These are phyloP conservation scores for Caenorhabditis afra DNA, from an alignment of 2,888 invertebrate genomes.

Conservation along the genomic window DNA sequence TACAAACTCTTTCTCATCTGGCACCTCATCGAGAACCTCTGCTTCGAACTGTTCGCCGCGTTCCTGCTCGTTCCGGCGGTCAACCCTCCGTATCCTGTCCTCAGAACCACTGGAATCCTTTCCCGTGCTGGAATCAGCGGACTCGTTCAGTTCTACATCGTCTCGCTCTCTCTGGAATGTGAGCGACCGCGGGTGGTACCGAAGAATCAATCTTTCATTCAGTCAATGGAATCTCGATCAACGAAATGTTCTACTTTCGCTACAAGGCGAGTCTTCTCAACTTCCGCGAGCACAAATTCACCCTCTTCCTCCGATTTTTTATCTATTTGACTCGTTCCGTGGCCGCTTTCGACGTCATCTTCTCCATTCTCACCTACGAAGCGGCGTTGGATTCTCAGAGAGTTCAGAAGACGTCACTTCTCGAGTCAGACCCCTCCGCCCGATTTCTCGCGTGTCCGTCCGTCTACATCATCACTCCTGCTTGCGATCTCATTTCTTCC, in stretches of 20 bases:
- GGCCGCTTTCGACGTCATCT: neutral
- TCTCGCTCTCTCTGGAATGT: constrained; percentile 13
- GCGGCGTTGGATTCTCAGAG: neutral
- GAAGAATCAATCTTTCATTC: neutral
- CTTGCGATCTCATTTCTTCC: constrained; percentile 8
- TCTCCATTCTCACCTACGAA: neutral
- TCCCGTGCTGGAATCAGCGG: constrained; percentile 4
- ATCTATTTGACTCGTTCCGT: constrained; percentile 1
- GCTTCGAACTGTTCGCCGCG: constrained; percentile 17
- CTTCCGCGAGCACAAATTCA: constrained; percentile 6
- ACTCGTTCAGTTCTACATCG: constrained; percentile 1
- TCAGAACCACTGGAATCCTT: constrained; percentile 13
- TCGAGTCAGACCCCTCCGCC: neutral
- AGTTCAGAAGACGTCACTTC: neutral
- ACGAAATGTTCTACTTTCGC: constrained; percentile 30
- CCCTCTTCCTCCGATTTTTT: constrained; percentile 2
- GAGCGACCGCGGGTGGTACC: neutral
- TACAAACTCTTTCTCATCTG: constrained; percentile 26
- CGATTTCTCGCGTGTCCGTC: neutral
- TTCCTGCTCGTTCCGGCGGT: constrained; percentile 12
- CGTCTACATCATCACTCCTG: neutral
- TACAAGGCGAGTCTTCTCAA: constrained; percentile 19
- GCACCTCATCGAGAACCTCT: constrained; percentile 21
- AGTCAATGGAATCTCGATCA: constrained; percentile 16
- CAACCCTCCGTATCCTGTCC: constrained; percentile 19